Evolutionary conservation across 2,113 vertebrate genomes (phyloP).

Genomic region (Ursus arctos): DNA sequence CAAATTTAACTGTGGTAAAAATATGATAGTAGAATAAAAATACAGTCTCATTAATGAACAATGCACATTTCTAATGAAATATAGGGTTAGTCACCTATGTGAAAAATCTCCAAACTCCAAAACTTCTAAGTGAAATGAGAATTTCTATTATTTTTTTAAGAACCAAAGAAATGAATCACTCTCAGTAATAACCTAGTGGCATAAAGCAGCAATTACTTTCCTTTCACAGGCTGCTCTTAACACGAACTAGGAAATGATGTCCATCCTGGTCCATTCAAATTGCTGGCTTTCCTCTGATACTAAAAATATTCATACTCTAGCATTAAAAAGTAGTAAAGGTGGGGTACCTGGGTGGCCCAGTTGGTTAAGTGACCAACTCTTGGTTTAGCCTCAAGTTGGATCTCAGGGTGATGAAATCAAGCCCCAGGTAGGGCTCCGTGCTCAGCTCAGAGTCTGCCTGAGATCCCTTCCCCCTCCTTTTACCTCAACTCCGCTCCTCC

Average conservation of each 20-base stretch:
- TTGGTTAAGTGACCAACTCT: not conserved
- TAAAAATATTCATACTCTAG: not conserved
- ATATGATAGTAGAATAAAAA: not conserved
- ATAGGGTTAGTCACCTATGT: not conserved
- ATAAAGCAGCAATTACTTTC: not conserved
- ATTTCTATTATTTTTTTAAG: not conserved
- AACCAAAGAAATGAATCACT: conserved; percentile 1
- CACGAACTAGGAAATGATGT: not conserved
- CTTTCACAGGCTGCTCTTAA: not conserved
- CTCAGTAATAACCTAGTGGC: not conserved
- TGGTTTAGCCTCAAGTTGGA: not conserved
- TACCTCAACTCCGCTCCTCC: not conserved
- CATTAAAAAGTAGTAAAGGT: not conserved
- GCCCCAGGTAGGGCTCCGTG: not conserved
- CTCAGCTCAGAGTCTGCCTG: not conserved
- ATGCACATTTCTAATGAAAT: not conserved
- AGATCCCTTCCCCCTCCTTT: not conserved
- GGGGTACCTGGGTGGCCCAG: not conserved
- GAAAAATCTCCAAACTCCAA: not conserved
- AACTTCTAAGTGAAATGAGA: not conserved
- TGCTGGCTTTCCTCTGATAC: not conserved
- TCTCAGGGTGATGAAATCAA: not conserved
- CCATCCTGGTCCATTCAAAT: not conserved
- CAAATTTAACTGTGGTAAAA: not conserved
- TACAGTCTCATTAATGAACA: not conserved